Conservation (phyloP, 1,140 invertebrate species). For the Aethina tumida region DNA sequence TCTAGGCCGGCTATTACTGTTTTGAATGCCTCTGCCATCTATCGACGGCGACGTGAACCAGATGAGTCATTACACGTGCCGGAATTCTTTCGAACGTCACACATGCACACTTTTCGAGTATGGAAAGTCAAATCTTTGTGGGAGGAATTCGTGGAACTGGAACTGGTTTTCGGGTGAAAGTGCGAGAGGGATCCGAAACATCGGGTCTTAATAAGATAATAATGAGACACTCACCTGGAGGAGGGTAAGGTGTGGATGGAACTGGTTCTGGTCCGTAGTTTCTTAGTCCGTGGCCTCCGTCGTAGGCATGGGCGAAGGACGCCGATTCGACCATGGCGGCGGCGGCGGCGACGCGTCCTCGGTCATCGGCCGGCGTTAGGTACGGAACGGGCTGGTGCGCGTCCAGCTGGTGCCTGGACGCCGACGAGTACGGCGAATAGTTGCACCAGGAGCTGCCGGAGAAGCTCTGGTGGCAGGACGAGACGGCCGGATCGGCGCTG, state of each 20-base stretch:
- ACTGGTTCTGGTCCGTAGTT: conserved; percentile 67
- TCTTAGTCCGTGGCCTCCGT: conserved; percentile 62
- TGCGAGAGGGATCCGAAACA: too few species aligned
- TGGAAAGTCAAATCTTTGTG: too few species aligned
- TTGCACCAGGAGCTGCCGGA: conserved; percentile 65
- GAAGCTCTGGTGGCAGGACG: conserved; percentile 57
- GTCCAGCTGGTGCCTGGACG: conserved; percentile 50
- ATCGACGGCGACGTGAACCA: background rate
- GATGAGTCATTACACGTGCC: too few species aligned
- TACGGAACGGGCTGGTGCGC: conserved; percentile 52
- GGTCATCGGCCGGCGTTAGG: conserved; percentile 55
- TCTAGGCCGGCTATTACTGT: background rate
- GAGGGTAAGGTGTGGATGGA: conserved; percentile 66
- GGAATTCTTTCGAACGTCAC: background rate
- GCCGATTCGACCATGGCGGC: conserved; percentile 54
- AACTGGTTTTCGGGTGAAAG: too few species aligned
- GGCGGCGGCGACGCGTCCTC: conserved; percentile 47
- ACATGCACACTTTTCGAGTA: background rate
- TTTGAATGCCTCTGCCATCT: background rate
- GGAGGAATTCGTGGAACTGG: too few species aligned
- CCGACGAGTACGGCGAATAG: conserved; percentile 55
- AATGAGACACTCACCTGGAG: conserved; percentile 48
- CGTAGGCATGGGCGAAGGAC: conserved; percentile 43
- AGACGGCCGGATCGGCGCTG: conserved; percentile 43
- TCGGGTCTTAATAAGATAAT: too few species aligned